These are phyloP conservation scores for Falcunculus frontatus DNA, from an alignment of 2,113 vertebrate species.

Conservation along the genomic window DNA sequence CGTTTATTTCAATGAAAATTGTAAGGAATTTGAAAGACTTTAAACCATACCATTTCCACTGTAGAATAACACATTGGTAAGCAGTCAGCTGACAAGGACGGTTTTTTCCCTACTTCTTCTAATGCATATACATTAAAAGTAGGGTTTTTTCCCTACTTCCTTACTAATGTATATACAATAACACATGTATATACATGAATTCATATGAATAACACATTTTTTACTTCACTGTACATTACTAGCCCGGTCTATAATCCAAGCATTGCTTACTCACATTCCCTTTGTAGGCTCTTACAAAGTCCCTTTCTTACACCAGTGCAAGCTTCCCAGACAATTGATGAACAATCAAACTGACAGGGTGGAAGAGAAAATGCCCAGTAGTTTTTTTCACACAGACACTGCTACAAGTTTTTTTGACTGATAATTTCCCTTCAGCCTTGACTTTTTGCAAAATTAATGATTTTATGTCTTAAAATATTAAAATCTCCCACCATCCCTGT, in stretches of 20 bases:
- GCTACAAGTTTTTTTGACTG: conserved; percentile 49
- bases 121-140: too few species aligned
- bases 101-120: neutral
- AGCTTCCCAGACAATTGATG: conserved; percentile 47
- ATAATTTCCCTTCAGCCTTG: conserved; percentile 61
- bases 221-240: neutral
- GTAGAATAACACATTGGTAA: neutral
- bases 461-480: conserved; percentile 69
- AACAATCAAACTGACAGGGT: conserved; percentile 63
- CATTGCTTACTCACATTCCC: neutral
- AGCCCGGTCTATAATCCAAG: neutral
- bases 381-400: conserved; percentile 54
- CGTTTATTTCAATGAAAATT: neutral
- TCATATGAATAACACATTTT: neutral
- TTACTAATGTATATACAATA: too few species aligned
- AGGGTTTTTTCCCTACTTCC: neutral
- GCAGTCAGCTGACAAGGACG: neutral
- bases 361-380: conserved; percentile 58
- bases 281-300: conserved; percentile 42
- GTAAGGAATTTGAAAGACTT: neutral
- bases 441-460: conserved; percentile 75
- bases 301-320: neutral
- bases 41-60: neutral
- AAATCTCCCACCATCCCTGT: conserved; percentile 30
- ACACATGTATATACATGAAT: neutral